Base-by-base conservation (phyloP, 2,113 vertebrate genomes). In the Eonycteris spelaea region DNA sequence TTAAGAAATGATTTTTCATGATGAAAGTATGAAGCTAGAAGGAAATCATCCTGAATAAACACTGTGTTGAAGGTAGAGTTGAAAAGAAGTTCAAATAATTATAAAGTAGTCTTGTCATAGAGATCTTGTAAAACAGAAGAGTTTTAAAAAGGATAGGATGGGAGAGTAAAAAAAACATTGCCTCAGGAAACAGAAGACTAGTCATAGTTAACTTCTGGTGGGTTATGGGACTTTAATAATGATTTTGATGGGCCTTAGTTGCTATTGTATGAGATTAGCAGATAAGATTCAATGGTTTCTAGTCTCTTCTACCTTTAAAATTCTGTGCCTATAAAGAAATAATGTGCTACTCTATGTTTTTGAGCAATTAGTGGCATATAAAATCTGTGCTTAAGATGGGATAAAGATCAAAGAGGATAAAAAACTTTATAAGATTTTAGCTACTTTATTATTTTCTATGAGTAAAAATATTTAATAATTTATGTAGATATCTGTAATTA, bases 281-380 rank as follows among this genome's bases (percentile, higher is more conserved):
- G 33, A 26, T 48, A 95, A 91, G 19, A 75, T 57, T 67, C 83
- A 94, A 51, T 88, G 26, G 74, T 82, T 88, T 91, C 51, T 90
- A 59, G 30, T 57, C 11, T 88, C 6, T 95, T 77, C 35, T 61
- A 75, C 16, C 35, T 92, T 95, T 95, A 95, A 95, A 90, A 48
- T 95, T 85, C 65, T 74, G 40, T 93, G 10, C 6, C 43, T 95
- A 90, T 95, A 77, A 96, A 90, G 75, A 97, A 96, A 95, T 96
- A 92, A 96, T 97, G 53, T 45, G 5, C 7, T 65, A 53, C 5
- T 80, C 71, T 83, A 63, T 93, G 19, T 87, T 98, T 96, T 95
- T 74, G 59, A 88, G 61, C 73, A 96, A 86, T 95, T 92, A 97
- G 78, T 74, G 51, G 26, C 45, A 89, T 85, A 86, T 79, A 86